Evolutionary conservation across 2,888 invertebrate genomes (phyloP), one percentile per base, ranked within the genome.

Genomic region (Netelia virgata): DNA sequence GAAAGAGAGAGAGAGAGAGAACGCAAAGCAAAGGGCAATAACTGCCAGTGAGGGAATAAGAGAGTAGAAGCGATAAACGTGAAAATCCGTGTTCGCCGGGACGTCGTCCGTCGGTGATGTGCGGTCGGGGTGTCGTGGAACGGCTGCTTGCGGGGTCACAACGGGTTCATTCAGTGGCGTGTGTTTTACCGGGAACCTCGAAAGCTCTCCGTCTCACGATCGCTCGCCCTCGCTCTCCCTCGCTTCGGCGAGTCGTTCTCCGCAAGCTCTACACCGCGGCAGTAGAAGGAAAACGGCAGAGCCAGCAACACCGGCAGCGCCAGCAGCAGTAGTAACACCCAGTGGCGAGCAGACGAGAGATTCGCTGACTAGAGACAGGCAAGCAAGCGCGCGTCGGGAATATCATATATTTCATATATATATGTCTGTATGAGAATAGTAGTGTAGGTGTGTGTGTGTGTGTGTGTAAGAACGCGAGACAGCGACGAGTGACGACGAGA

Each of bases 161-260:
- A 88, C 84, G 89, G 89, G 91, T 92, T 92, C 92, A 92, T 92
- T 91, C 90, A 91, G 90, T 89, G 88, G 88, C 86, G 88, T 81
- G 88, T 82, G 86, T 86, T 82, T 88, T 78, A 83, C 86, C 86
- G 87, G 85, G 82, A 86, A 86, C 80, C 82, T 79, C 50, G 36
- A 63, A 23, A 74, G 68, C 69, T 78, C 47, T 55, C 73, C 36
- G 20, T 61, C 28, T 47, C 16, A 9, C 68, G 68, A 36, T 64
- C 18, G 41, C 55, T 69, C 23, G 3, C 69, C 57, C 59, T 82
- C 59, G 43, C 74, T 61, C 28, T 72, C 75, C 66, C 85, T 77
- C 14, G 16, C 55, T 36, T 59, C 16, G 61, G 57, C 68, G 68
- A 73, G 64, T 66, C 61, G 55, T 20, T 78, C 36, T 66, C 80